Evolutionary conservation across 1,140 invertebrate genomes (phyloP).

Genomic region (Elymnias hypermnestra): DNA sequence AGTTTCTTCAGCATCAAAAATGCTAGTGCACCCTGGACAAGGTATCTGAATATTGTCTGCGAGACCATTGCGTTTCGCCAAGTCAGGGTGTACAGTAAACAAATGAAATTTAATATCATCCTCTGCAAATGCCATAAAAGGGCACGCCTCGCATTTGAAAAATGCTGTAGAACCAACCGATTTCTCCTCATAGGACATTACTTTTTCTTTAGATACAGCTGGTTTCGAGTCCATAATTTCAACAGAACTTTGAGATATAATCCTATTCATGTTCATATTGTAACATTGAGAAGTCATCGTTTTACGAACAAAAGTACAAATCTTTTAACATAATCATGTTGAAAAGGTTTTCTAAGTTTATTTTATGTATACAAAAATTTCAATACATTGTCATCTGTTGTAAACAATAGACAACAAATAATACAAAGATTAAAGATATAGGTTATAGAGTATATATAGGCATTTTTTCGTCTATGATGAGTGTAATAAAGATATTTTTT

Average conservation of each 20-base stretch:
- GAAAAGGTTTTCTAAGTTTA: too few relatives aligned
- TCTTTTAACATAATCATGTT: neutral
- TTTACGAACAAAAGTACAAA: neutral
- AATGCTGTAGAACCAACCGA: constrained; percentile 67
- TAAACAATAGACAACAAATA: too few relatives aligned
- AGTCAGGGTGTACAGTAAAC: constrained; percentile 59
- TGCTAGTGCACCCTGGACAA: constrained; percentile 63
- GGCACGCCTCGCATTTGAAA: constrained; percentile 70
- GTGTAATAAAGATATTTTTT: too few relatives aligned
- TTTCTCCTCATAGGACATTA: constrained; percentile 69
- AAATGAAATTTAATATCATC: constrained; percentile 72
- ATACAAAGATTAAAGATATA: too few relatives aligned
- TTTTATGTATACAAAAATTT: too few relatives aligned
- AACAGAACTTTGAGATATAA: constrained; percentile 21
- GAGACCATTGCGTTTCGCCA: constrained; percentile 61
- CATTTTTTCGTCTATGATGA: too few relatives aligned
- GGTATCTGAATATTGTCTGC: constrained; percentile 60
- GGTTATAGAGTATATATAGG: too few relatives aligned
- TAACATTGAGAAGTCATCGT: constrained; percentile 39
- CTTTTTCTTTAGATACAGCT: constrained; percentile 48
- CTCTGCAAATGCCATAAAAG: constrained; percentile 67
- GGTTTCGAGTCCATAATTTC: constrained; percentile 38
- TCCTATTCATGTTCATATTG: constrained; percentile 37
- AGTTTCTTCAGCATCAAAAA: constrained; percentile 63
- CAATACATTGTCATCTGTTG: too few relatives aligned